phyloP scores from a whole-genome alignment of 2,888 invertebrate genomes.

The Eilema griseolum region DNA sequence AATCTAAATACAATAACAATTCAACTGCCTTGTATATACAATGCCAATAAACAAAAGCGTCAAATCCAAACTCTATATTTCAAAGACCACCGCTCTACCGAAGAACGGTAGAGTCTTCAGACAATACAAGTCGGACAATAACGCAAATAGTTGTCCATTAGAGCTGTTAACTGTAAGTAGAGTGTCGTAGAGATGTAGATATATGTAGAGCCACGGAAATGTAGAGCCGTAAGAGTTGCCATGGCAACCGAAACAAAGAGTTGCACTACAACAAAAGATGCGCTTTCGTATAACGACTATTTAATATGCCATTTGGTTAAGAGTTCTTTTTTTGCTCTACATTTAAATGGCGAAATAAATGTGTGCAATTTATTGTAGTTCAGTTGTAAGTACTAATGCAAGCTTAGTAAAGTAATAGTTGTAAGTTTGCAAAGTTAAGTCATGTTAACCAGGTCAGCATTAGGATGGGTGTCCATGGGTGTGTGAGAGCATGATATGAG shows the following conservation, averaged over 20 bases:
- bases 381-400: no score
- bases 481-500: no score
- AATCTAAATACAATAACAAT: constrained; percentile 1
- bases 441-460: no score
- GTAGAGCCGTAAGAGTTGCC: constrained; percentile 28
- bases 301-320: constrained; percentile 38
- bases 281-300: constrained; percentile 32
- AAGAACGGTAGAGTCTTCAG: constrained; percentile 9
- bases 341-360: not conserved
- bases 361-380: not conserved
- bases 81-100: constrained; percentile 9
- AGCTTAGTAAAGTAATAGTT: no score
- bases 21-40: not conserved
- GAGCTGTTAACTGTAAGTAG: constrained; percentile 39
- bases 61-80: constrained; percentile 7
- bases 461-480: no score
- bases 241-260: constrained; percentile 43
- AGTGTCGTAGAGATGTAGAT: constrained; percentile 24
- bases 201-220: constrained; percentile 11
- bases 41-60: constrained; percentile 10
- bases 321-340: constrained; percentile 20
- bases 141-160: constrained; percentile 53
- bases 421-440: no score
- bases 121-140: constrained; percentile 43
- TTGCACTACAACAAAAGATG: constrained; percentile 29